Percentiles rank a stretch among this genome's conserved stretches.
Evolutionary conservation across 1,140 invertebrate species (phyloP).

Genomic region (Papilio aristodemus): DNA sequence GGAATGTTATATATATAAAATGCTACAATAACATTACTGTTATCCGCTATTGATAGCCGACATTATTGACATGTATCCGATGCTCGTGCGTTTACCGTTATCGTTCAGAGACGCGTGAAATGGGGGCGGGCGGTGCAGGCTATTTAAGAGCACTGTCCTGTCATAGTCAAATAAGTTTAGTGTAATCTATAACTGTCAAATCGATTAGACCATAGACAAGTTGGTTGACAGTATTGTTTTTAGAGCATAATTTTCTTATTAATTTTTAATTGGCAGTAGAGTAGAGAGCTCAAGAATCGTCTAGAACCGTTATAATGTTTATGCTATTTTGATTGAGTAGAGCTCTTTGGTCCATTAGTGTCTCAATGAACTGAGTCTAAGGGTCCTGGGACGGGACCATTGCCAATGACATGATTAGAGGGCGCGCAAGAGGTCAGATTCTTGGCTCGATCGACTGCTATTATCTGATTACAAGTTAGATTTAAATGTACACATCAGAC

Average conservation of each 20-base stretch:
- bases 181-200: constrained; percentile 14
- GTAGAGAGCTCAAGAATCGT: too few species aligned
- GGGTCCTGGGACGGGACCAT: too few species aligned
- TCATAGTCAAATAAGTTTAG: neutral
- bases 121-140: constrained; percentile 16
- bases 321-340: too few species aligned
- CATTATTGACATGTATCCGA: constrained; percentile 57
- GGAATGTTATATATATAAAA: constrained; percentile 35
- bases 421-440: too few species aligned
- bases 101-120: constrained; percentile 45
- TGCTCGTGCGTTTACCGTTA: constrained; percentile 56
- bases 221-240: neutral
- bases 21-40: constrained; percentile 51
- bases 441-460: too few species aligned
- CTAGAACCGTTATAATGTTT: too few species aligned
- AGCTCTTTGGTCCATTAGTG: too few species aligned
- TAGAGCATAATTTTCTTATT: neutral
- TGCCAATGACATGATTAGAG: too few species aligned
- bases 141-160: constrained; percentile 9
- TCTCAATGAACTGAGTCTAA: too few species aligned
- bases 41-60: constrained; percentile 51
- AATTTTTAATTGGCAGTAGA: neutral
- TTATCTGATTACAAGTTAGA: too few species aligned
- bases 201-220: too few species aligned
- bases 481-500: too few species aligned